A percentile compares a stretch with the other conserved stretches of the same genome.
Conservation (phyloP, 2,113 vertebrate species). For the Formicarius rufipectus region DNA sequence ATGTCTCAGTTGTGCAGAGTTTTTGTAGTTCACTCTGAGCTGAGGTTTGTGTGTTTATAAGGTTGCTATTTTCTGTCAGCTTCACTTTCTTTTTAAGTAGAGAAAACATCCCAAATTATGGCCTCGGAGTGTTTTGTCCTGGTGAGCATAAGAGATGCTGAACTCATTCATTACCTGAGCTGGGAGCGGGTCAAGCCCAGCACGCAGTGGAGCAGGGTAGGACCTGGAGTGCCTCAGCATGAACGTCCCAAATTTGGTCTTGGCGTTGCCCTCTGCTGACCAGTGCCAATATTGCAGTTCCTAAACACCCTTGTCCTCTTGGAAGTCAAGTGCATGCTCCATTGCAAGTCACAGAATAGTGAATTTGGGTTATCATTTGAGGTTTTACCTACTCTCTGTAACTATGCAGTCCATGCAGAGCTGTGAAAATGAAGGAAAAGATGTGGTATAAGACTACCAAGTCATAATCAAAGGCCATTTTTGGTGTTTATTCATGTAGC, state of each 20-base stretch:
- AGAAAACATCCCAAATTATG: neutral
- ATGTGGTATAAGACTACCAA: neutral
- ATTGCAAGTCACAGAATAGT: neutral
- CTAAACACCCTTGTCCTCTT: neutral
- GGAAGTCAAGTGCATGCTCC: rapidly evolving
- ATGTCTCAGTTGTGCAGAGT: neutral
- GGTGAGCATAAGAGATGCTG: neutral
- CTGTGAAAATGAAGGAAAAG: neutral
- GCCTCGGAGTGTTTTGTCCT: neutral
- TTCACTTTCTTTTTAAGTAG: neutral
- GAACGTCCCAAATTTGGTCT: neutral
- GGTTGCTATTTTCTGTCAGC: neutral
- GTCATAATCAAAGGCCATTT: neutral
- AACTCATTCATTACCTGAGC: rapidly evolving
- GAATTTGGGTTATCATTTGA: neutral
- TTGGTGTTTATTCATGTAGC: neutral
- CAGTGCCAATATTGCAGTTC: neutral
- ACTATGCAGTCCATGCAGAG: neutral
- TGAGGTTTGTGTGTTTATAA: neutral
- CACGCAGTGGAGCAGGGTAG: rapidly evolving
- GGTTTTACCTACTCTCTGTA: neutral
- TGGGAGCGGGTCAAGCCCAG: rapidly evolving
- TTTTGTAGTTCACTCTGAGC: neutral
- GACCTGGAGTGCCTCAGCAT: rapidly evolving
- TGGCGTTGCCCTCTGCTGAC: conserved; percentile 5